Base-by-base conservation (phyloP, 1,140 invertebrate species). In the Drosophila nasuta region DNA sequence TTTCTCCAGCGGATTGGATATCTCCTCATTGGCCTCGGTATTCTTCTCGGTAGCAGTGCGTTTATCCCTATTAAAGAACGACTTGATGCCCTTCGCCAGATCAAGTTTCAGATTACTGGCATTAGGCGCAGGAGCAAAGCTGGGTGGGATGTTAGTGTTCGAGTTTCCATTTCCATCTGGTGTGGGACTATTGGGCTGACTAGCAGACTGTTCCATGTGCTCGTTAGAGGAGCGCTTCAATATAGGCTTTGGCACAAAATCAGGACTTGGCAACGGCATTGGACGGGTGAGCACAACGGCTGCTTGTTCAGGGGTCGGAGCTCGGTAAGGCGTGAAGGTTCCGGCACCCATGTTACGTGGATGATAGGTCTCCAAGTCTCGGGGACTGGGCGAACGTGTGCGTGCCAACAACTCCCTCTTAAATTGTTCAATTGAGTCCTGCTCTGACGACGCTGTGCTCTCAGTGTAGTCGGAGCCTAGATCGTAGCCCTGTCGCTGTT, bases 231-330 rank as follows among this genome's bases (percentile, higher is more conserved):
- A 92, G 20, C 93, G 92, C 78, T 96, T 96, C 3, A 96, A 79
- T 75, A 96, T 96, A 5, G 96, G 96, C 83, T 96, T 96, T 5
- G 96, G 96, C 35, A 96, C 85, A 77, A 96, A 94, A 81, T 95
- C 94, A 0, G 94, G 95, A 85, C 94, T 94, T 1, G 94, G 94
- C 25, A 95, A 92, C 15, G 94, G 93, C 49, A 94, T 91, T 7
- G 94, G 93, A 71, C 94, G 94, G 5, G 93, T 93, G 6, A 94
- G 91, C 60, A 95, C 94, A 64, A 93, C 93, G 62, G 94, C 94
- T 1, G 93, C 93, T 75, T 94, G 93, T 46, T 94, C 93, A 56
- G 93, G 93, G 25, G 93, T 92, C 1, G 92, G 92, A 0, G 89
- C 80, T 17, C 92, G 81, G 56, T 93, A 93, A 1, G 92, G 92